phyloP scores from a whole-genome alignment of 2,888 invertebrate genomes.

The Thera obeliscata region DNA sequence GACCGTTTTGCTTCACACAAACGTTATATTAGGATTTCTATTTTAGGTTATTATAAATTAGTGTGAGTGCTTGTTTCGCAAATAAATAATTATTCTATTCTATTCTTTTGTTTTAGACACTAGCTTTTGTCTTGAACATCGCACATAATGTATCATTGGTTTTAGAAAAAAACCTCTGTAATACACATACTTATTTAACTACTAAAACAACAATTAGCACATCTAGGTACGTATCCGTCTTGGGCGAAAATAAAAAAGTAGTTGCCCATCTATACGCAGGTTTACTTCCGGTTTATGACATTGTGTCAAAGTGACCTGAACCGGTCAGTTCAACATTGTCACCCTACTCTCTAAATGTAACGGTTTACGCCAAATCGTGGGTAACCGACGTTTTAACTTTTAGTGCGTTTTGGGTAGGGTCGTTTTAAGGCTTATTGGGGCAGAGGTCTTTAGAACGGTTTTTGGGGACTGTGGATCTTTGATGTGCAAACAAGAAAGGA shows the following conservation, averaged over 20 bases:
- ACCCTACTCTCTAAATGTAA: constrained; percentile 44
- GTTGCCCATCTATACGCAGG: neutral
- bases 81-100: too few species aligned
- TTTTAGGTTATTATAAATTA: too few species aligned
- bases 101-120: too few species aligned
- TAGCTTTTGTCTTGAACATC: too few species aligned
- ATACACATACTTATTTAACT: too few species aligned
- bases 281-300: constrained; percentile 4
- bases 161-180: too few species aligned
- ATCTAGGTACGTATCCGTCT: neutral
- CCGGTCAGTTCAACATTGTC: constrained; percentile 37
- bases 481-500: neutral
- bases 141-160: too few species aligned
- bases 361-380: constrained; percentile 47
- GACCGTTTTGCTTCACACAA: too few species aligned
- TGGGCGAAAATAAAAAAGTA: neutral
- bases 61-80: too few species aligned
- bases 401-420: constrained; percentile 1
- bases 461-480: constrained; percentile 7
- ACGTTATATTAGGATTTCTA: too few species aligned
- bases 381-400: constrained; percentile 39
- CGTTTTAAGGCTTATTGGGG: constrained; percentile 8
- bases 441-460: neutral
- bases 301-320: neutral
- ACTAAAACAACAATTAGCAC: neutral